Conservation (phyloP, 1,140 invertebrate genomes). For the Tigriopus japonicus region DNA sequence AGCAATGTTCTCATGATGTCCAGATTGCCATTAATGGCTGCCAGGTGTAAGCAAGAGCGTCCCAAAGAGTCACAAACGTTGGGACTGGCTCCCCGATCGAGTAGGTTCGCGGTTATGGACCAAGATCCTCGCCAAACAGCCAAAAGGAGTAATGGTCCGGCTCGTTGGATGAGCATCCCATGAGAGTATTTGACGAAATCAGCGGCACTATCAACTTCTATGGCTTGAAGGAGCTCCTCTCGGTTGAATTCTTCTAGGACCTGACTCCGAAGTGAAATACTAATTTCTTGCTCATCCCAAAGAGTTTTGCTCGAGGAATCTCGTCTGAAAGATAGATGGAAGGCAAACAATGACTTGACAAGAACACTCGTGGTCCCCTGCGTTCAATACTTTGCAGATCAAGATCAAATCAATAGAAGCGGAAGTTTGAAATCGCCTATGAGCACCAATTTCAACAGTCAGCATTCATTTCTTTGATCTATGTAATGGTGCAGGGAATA, state of each 20-base stretch:
- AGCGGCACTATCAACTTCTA: not conserved
- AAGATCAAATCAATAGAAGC: not conserved
- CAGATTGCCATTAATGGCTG: not conserved
- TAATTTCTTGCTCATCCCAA: not conserved
- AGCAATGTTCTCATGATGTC: not conserved
- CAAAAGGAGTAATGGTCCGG: not conserved
- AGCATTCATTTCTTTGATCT: not conserved
- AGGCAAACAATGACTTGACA: not conserved
- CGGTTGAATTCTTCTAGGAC: not conserved
- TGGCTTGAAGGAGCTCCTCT: not conserved
- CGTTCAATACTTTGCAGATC: too few species aligned
- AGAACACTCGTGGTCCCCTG: not conserved
- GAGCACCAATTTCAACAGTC: not conserved
- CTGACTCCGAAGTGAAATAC: not conserved
- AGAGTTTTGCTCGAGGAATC: not conserved
- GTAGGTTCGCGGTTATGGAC: not conserved
- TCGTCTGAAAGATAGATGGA: not conserved
- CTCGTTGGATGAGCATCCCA: not conserved
- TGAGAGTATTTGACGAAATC: not conserved
- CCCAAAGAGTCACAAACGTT: not conserved
- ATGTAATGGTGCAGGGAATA: not conserved
- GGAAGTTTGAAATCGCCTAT: not conserved
- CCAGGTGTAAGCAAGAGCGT: conserved; percentile 5
- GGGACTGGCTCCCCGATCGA: not conserved
- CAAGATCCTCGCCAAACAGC: not conserved